Conservation (phyloP, 53 echinoderm and acorn worm genomes). For the Patiria pectinifera region DNA sequence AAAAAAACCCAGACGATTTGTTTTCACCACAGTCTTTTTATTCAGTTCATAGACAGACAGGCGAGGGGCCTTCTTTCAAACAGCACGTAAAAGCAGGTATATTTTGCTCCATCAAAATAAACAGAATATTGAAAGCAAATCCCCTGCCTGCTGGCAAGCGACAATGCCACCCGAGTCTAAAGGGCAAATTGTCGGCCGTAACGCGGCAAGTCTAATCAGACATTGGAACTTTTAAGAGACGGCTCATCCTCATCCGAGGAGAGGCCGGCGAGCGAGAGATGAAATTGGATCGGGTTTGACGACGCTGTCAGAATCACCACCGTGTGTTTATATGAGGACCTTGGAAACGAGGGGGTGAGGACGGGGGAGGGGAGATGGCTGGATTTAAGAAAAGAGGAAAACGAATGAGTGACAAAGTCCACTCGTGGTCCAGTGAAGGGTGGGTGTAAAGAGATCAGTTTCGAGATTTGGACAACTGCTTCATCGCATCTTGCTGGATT, state of each 20-base stretch:
- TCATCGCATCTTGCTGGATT: too few relatives aligned
- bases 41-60: too few relatives aligned
- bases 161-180: too few relatives aligned
- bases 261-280: not conserved
- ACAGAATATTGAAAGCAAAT: too few relatives aligned
- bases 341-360: constrained; percentile 6
- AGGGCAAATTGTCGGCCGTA: too few relatives aligned
- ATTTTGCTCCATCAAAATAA: too few relatives aligned
- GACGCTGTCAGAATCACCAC: not conserved
- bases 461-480: not conserved
- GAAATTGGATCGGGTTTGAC: not conserved
- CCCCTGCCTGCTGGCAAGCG: too few relatives aligned
- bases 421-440: not conserved
- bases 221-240: not conserved
- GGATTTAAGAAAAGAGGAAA: not conserved
- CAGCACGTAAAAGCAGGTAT: too few relatives aligned
- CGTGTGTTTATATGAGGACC: not conserved
- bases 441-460: not conserved
- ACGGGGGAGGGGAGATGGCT: not conserved
- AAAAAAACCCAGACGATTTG: too few relatives aligned
- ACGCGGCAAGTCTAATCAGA: not conserved
- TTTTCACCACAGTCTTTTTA: too few relatives aligned
- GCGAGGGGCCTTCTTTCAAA: too few relatives aligned
- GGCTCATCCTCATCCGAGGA: not conserved
- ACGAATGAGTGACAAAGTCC: not conserved